Conservation (phyloP, 2,797 vertebrate species). For the Merluccius polli region DNA sequence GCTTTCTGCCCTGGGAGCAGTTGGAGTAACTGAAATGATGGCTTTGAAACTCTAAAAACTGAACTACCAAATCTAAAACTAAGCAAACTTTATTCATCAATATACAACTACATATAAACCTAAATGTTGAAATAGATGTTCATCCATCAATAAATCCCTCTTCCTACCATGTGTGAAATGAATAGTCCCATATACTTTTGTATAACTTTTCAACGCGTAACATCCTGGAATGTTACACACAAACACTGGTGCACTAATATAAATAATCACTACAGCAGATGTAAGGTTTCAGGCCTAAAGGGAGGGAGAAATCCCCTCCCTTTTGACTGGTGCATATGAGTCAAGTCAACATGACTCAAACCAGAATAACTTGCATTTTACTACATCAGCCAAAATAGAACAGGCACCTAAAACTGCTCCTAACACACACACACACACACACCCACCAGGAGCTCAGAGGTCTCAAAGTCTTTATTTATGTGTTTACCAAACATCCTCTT, state of each 20-base stretch:
- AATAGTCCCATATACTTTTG: no score
- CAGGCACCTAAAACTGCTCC: constrained; percentile 25
- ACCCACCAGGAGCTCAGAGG: background rate
- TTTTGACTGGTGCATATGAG: constrained; percentile 38
- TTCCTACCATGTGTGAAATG: no score
- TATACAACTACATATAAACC: background rate
- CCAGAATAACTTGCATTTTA: constrained; percentile 63
- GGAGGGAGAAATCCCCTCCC: constrained; percentile 51
- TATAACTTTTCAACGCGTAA: background rate
- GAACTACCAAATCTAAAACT: background rate
- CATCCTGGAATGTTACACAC: background rate
- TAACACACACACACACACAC: constrained; percentile 9
- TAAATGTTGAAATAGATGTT: no score
- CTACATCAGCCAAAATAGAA: constrained; percentile 53
- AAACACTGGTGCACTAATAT: background rate
- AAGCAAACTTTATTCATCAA: background rate
- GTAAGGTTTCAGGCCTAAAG: constrained; percentile 50
- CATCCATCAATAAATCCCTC: no score
- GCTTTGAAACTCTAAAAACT: background rate
- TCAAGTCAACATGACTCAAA: constrained; percentile 23
- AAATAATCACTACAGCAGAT: constrained; percentile 56
- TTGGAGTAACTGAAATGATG: background rate
- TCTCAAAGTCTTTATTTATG: background rate
- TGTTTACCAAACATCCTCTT: constrained; percentile 19
- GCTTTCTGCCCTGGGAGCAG: constrained; percentile 32